phyloP scores from a whole-genome alignment of 1,140 invertebrate genomes.

The Brachionus plicatilis region DNA sequence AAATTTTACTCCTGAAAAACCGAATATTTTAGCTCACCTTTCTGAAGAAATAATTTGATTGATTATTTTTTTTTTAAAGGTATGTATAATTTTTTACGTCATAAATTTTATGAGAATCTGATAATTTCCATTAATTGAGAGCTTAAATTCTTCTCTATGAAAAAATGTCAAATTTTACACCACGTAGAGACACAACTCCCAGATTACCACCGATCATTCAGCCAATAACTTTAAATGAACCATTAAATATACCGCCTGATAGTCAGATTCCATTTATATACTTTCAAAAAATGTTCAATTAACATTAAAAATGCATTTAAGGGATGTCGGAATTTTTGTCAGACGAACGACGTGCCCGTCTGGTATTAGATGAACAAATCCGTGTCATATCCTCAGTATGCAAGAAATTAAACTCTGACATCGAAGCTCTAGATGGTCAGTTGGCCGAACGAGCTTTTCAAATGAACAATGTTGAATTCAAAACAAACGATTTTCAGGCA shows the following conservation, averaged over 20 bases:
- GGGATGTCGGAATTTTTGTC: constrained; percentile 15
- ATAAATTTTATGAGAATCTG: neutral
- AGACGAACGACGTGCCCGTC: constrained; percentile 7
- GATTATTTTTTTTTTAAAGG: neutral
- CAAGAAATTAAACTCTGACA: constrained; percentile 37
- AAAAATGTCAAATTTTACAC: constrained; percentile 15
- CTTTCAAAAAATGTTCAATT: too few species aligned
- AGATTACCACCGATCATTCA: constrained; percentile 3
- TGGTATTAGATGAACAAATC: constrained; percentile 28
- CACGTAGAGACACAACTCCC: neutral
- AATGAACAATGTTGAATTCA: constrained; percentile 36
- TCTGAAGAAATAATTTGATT: neutral
- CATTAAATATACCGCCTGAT: neutral
- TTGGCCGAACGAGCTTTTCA: neutral
- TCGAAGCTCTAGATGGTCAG: constrained; percentile 29
- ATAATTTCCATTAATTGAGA: neutral
- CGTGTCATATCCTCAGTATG: constrained; percentile 24
- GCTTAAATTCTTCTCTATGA: neutral
- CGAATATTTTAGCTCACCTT: neutral
- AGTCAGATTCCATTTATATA: neutral
- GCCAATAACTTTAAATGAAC: neutral
- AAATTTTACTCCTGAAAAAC: neutral
- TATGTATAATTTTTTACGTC: constrained; percentile 7
- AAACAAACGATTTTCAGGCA: constrained; percentile 36
- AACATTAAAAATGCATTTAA: neutral